Conservation (phyloP, 2,888 invertebrate genomes). For the Scrobipalpa costella region DNA sequence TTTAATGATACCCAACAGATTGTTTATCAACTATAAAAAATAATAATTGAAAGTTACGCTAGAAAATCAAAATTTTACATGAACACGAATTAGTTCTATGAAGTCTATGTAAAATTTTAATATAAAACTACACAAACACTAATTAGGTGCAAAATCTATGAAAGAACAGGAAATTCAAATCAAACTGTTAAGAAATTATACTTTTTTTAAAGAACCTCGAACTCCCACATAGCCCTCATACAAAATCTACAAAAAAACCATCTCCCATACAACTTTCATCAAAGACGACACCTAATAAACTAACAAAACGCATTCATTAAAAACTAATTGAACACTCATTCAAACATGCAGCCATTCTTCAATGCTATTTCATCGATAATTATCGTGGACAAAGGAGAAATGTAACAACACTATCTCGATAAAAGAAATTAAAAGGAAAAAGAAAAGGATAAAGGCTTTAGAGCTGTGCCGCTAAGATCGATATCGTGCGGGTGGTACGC, state of each 20-base stretch:
- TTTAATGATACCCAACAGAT: too few species aligned
- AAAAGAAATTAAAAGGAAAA: slow-evolving; percentile 34
- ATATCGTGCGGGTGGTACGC: slow-evolving; percentile 45
- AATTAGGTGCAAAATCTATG: too few species aligned
- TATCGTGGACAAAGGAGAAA: slow-evolving; percentile 49
- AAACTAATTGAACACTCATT: slow-evolving; percentile 49
- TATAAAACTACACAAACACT: too few species aligned
- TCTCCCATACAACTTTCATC: slow-evolving; percentile 15
- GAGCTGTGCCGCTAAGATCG: slow-evolving; percentile 48
- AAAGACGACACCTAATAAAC: slow-evolving; percentile 21
- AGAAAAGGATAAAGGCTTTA: slow-evolving; percentile 39
- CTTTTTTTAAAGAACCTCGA: not conserved
- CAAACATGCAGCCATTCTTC: slow-evolving; percentile 40
- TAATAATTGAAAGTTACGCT: too few species aligned
- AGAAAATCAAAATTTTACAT: too few species aligned
- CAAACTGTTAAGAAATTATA: not conserved
- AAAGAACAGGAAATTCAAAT: not conserved
- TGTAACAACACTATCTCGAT: slow-evolving; percentile 51
- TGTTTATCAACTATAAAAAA: too few species aligned
- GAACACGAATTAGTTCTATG: too few species aligned
- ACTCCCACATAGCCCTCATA: slow-evolving; percentile 5
- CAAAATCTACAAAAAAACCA: not conserved
- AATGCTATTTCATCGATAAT: slow-evolving; percentile 50
- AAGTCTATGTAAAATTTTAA: too few species aligned
- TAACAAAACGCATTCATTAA: slow-evolving; percentile 41